phyloP scores from a whole-genome alignment of 2,797 vertebrate species.

The Mormyrops attenuatus region DNA sequence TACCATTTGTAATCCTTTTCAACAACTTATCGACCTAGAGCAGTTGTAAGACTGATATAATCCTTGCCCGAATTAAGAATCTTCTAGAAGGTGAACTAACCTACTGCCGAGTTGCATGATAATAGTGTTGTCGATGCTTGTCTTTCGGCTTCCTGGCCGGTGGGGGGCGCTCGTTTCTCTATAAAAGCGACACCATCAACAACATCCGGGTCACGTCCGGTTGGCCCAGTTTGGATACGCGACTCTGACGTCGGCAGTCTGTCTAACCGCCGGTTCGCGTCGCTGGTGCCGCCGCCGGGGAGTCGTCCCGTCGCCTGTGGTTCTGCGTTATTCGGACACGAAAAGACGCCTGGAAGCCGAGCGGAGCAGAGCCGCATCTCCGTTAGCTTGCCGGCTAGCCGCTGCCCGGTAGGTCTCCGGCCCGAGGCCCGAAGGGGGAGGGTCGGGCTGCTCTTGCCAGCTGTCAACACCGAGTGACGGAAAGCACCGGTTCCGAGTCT shows the following conservation, averaged over 20 bases:
- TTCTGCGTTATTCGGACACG: neutral
- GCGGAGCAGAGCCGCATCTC: neutral
- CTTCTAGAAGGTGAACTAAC: neutral
- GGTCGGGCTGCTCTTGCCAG: neutral
- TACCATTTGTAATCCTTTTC: neutral
- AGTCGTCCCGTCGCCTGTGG: neutral
- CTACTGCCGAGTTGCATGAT: neutral
- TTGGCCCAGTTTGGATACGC: neutral
- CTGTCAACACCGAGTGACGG: neutral
- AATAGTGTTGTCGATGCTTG: neutral
- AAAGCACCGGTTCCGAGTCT: neutral
- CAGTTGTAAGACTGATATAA: neutral
- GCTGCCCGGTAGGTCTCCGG: conserved; percentile 3
- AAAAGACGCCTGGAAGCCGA: neutral
- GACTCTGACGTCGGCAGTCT: neutral
- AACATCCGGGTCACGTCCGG: conserved; percentile 20
- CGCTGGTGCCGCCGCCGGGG: neutral
- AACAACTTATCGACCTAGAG: neutral
- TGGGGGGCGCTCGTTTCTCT: neutral
- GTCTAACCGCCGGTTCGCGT: neutral
- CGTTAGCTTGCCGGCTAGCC: neutral
- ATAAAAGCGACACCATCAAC: neutral
- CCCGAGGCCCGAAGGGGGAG: neutral
- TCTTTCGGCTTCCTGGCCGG: neutral
- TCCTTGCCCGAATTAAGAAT: neutral